Conservation (phyloP, 2,888 invertebrate genomes). For the Lepetodrilus schrolli region DNA sequence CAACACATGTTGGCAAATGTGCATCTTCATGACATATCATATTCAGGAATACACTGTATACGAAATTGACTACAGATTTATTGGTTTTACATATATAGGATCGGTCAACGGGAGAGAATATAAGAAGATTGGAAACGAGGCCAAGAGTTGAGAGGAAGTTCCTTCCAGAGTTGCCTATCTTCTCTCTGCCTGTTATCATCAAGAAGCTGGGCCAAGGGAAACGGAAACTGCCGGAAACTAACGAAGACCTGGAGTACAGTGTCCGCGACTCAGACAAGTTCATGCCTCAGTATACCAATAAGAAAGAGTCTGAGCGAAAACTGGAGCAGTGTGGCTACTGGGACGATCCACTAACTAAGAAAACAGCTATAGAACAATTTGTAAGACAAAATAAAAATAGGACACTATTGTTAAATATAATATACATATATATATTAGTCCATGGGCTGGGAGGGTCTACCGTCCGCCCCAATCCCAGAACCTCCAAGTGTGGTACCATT, state of each 20-base stretch:
- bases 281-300: conserved; percentile 49
- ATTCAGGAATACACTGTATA: too few relatives aligned
- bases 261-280: conserved; percentile 37
- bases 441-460: too few relatives aligned
- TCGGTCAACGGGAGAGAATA: background rate
- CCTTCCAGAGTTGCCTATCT: background rate
- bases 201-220: background rate
- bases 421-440: too few relatives aligned
- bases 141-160: background rate
- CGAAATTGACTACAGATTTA: background rate
- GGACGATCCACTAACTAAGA: conserved; percentile 28
- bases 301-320: conserved; percentile 50
- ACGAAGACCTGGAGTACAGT: background rate
- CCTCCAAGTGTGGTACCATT: too few relatives aligned
- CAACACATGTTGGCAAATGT: too few relatives aligned
- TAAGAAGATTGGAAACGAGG: background rate
- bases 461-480: too few relatives aligned
- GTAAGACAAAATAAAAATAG: too few relatives aligned
- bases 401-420: too few relatives aligned
- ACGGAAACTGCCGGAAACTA: background rate
- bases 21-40: too few relatives aligned
- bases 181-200: background rate
- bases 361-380: background rate
- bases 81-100: background rate
- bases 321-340: conserved; percentile 54